phyloP scores from a whole-genome alignment of 2,888 invertebrate genomes.

The Phyllotreta cruciferae region DNA sequence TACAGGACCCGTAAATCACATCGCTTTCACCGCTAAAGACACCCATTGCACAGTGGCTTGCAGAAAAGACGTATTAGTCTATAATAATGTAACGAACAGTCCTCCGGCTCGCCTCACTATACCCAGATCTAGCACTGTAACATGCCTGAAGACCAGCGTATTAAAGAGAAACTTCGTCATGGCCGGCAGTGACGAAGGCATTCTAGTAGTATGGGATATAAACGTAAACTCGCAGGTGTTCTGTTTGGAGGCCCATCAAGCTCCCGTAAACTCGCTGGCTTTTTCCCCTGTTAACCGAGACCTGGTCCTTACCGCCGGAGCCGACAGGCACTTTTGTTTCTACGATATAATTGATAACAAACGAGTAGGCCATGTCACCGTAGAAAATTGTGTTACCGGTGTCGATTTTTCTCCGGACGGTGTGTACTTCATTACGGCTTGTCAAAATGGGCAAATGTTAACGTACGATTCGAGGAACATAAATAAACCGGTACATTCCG shows the following conservation, averaged over 20 bases:
- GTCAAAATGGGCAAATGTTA: slow-evolving; percentile 64
- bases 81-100: slow-evolving; percentile 51
- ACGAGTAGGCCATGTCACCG: slow-evolving; percentile 52
- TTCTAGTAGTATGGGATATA: slow-evolving; percentile 57
- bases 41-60: slow-evolving; percentile 55
- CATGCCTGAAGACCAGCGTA: slow-evolving; percentile 52
- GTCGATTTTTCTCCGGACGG: slow-evolving; percentile 56
- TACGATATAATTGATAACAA: slow-evolving; percentile 63
- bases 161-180: slow-evolving; percentile 52
- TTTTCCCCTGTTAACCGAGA: slow-evolving; percentile 66
- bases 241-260: slow-evolving; percentile 61
- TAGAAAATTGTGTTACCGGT: slow-evolving; percentile 53
- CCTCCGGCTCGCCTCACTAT: slow-evolving; percentile 50
- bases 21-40: slow-evolving; percentile 55
- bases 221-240: slow-evolving; percentile 52
- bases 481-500: slow-evolving; percentile 60
- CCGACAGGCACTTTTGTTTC: slow-evolving; percentile 65
- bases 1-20: slow-evolving; percentile 48
- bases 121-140: slow-evolving; percentile 53
- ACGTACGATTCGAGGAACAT: slow-evolving; percentile 66
- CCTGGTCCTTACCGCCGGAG: slow-evolving; percentile 65
- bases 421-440: slow-evolving; percentile 64
- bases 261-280: slow-evolving; percentile 66
- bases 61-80: slow-evolving; percentile 52
- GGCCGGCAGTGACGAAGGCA: slow-evolving; percentile 56